Percentiles rank a stretch among this genome's conserved stretches.
These are phyloP conservation scores for Paguma larvata DNA, from an alignment of 2,797 vertebrate genomes.

Conservation along the genomic window DNA sequence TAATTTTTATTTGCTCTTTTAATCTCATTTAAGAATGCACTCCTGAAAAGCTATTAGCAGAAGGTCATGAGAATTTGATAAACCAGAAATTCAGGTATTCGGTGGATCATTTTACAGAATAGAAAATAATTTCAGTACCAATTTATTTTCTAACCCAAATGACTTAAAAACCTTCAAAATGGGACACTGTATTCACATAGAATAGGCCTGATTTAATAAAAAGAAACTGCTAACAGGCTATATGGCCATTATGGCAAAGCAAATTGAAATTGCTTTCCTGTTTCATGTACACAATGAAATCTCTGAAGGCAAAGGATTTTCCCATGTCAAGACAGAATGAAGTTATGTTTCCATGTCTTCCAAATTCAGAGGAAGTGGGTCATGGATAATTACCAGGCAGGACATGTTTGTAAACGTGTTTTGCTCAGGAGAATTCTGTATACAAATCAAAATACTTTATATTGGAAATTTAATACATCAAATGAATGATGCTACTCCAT, in stretches of 20 bases:
- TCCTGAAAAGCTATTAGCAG: conserved; percentile 58
- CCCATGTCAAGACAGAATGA: conserved; percentile 54
- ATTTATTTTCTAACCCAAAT: conserved; percentile 45
- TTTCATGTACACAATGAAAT: conserved; percentile 59
- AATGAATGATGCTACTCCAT: neutral
- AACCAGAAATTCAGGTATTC: conserved; percentile 46
- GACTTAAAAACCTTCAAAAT: conserved; percentile 42
- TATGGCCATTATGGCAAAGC: conserved; percentile 34
- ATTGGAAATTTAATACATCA: conserved; percentile 43
- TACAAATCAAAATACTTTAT: conserved; percentile 49
- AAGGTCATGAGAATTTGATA: conserved; percentile 10
- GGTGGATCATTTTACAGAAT: conserved; percentile 5
- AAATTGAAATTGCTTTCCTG: conserved; percentile 67
- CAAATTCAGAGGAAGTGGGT: conserved; percentile 74
- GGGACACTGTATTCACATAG: neutral
- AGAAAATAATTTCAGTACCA: conserved; percentile 27
- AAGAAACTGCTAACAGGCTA: conserved; percentile 40
- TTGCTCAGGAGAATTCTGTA: conserved; percentile 47
- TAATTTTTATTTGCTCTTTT: conserved; percentile 65
- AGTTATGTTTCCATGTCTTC: conserved; percentile 55
- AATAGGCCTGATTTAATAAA: conserved; percentile 44
- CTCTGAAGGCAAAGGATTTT: conserved; percentile 57
- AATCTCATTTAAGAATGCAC: neutral
- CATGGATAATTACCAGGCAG: conserved; percentile 67
- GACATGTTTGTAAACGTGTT: conserved; percentile 67